phyloP scores from a whole-genome alignment of 92 coral and sea anemone genomes.

The Epizoanthus scotinus region DNA sequence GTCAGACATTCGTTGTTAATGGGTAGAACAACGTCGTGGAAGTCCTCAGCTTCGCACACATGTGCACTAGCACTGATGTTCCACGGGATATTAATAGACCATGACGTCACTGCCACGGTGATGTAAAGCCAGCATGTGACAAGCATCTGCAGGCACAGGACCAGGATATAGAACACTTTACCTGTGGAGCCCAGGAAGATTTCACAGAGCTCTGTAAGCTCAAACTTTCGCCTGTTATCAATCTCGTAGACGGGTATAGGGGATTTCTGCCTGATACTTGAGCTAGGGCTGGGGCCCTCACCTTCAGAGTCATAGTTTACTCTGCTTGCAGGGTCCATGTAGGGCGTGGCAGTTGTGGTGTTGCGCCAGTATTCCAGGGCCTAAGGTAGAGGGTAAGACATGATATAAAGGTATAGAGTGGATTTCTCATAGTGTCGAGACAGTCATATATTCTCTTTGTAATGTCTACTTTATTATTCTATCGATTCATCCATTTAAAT shows the following conservation, averaged over 20 bases:
- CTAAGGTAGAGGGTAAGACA: background rate
- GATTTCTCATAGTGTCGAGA: too few species aligned
- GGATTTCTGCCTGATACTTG: conserved; percentile 30
- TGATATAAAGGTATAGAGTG: too few species aligned
- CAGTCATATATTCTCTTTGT: too few species aligned
- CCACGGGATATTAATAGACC: conserved; percentile 39
- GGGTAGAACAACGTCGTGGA: conserved; percentile 29
- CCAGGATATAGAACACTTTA: conserved; percentile 20
- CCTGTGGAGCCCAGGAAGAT: conserved; percentile 31
- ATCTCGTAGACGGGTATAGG: conserved; percentile 39
- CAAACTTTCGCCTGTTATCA: conserved; percentile 30
- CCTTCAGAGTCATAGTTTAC: conserved; percentile 23
- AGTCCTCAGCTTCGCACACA: conserved; percentile 22
- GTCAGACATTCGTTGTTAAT: conserved; percentile 1
- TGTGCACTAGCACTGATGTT: conserved; percentile 35
- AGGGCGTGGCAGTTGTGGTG: background rate
- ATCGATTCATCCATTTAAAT: too few species aligned
- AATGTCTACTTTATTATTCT: too few species aligned
- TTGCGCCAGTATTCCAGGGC: conserved; percentile 34
- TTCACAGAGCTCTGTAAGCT: conserved; percentile 35
- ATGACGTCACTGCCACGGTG: conserved; percentile 42
- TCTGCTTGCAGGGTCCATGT: conserved; percentile 29
- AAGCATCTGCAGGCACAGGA: conserved; percentile 26
- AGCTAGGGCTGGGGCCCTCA: conserved; percentile 26
- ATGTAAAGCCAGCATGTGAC: conserved; percentile 39